Evolutionary conservation across 2,888 invertebrate genomes (phyloP).

Genomic region (Acronicta leporina): DNA sequence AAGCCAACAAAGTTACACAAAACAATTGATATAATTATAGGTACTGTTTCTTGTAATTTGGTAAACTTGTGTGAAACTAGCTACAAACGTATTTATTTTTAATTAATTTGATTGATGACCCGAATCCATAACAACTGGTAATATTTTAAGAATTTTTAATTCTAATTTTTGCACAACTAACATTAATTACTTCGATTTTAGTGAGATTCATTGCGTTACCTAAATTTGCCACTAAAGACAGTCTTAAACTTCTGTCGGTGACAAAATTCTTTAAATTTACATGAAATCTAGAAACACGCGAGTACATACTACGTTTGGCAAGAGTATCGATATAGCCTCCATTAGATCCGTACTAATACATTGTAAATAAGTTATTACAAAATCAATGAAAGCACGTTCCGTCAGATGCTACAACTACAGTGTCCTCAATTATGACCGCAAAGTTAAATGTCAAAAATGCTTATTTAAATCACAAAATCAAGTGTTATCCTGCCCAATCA

Average conservation of each 20-base stretch:
- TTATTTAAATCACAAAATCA: constrained; percentile 75
- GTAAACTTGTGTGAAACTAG: constrained; percentile 51
- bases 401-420: constrained; percentile 52
- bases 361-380: constrained; percentile 57
- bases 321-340: constrained; percentile 71
- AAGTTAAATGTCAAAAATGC: constrained; percentile 77
- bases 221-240: constrained; percentile 76
- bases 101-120: constrained; percentile 39
- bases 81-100: constrained; percentile 39
- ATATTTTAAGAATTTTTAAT: constrained; percentile 28
- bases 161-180: constrained; percentile 45
- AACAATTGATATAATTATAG: constrained; percentile 51
- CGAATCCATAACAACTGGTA: constrained; percentile 37
- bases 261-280: constrained; percentile 64
- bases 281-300: constrained; percentile 56
- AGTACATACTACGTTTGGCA: constrained; percentile 70
- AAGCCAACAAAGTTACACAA: constrained; percentile 55
- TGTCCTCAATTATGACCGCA: constrained; percentile 48
- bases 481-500: constrained; percentile 67
- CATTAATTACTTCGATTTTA: constrained; percentile 55
- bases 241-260: constrained; percentile 67
- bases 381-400: constrained; percentile 64
- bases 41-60: constrained; percentile 31
- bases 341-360: constrained; percentile 58
- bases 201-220: constrained; percentile 66